Base-by-base conservation (phyloP, 2,797 vertebrate genomes). In the Dicrostonyx torquatus region DNA sequence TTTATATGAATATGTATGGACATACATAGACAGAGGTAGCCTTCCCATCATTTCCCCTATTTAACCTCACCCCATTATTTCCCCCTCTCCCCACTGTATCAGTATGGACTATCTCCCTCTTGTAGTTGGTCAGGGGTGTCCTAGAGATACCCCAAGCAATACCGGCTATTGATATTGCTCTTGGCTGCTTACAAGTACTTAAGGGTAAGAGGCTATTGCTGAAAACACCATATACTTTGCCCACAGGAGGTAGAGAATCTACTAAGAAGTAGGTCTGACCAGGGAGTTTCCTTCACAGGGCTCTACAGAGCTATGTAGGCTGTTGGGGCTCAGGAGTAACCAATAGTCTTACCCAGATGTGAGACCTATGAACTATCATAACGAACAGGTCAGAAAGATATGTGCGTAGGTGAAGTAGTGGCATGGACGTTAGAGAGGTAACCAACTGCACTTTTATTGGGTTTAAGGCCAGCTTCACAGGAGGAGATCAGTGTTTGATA, bases 81-180 rank as follows among this genome's bases (percentile, higher is more conserved):
- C 22, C 4, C 64, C 45, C 26, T 37, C 8, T 13, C 1, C 0
- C 7, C 22, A 64, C 62, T 0, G 1, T 37, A 18, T 37, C 34
- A 37, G 45, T 37, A 26, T 37, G 20, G 64, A n/a, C 45, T 15
- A 15, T 9, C 20, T 48, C 12, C 45, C 12, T 50, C 34, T n/a
- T 50, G n/a, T 34, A n/a, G 45, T 37, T 70, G 64, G 66, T 70
- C 20, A 53, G 14, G 4, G 45, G 31, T 85, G 5, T 37, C 45
- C 64, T 84, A 31, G 60, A 66, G 60, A 84, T 4, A 4, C 40
- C 80, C 10, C 6, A 66, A 45, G 64, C 1, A 84, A 26, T 20
- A 50, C 10, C 2, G 6, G 62, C 2, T 50, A 22, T 12, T 22
- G 10, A 6, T 34, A 10, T n/a, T n/a, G 3, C 31, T 84, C 29